A percentile compares a stretch with the other conserved stretches of the same genome.
These are phyloP conservation scores for Ceriagrion tenellum DNA, from an alignment of 2,888 invertebrate species.

Conservation along the genomic window DNA sequence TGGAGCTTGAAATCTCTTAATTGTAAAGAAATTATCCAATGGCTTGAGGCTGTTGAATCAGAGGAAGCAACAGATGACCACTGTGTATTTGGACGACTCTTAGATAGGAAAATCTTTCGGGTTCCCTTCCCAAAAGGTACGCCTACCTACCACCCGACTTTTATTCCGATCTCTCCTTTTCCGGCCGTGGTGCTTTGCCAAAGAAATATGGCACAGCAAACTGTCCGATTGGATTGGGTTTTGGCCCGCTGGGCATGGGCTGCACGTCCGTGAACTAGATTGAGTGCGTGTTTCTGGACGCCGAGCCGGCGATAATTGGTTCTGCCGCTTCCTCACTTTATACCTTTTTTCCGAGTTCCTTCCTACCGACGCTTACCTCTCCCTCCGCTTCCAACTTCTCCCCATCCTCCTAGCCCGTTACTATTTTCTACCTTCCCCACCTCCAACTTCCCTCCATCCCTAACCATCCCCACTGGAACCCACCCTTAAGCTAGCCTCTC, in stretches of 20 bases:
- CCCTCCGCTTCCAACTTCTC: background rate
- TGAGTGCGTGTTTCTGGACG: slow-evolving; percentile 2
- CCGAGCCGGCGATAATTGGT: slow-evolving; percentile 36
- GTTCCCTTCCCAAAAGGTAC: background rate
- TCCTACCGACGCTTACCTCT: background rate
- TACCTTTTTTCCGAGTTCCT: background rate
- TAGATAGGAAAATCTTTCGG: background rate
- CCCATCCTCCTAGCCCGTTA: background rate
- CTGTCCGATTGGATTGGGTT: slow-evolving; percentile 1
- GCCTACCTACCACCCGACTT: background rate
- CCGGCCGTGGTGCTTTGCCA: background rate
- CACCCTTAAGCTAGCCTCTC: background rate
- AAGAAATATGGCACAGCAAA: slow-evolving; percentile 24
- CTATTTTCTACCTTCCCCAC: background rate
- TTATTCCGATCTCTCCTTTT: background rate
- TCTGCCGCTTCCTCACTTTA: slow-evolving; percentile 43
- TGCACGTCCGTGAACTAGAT: slow-evolving; percentile 6
- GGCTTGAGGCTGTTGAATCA: too few relatives aligned
- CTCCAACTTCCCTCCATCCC: background rate
- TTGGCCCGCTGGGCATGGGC: background rate
- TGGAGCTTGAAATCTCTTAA: too few relatives aligned
- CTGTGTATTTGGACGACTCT: too few relatives aligned
- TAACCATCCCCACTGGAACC: too few relatives aligned
- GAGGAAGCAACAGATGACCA: too few relatives aligned
- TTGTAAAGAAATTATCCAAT: too few relatives aligned